Conservation (phyloP, 2,113 vertebrate species). For the Podilymbus podiceps region DNA sequence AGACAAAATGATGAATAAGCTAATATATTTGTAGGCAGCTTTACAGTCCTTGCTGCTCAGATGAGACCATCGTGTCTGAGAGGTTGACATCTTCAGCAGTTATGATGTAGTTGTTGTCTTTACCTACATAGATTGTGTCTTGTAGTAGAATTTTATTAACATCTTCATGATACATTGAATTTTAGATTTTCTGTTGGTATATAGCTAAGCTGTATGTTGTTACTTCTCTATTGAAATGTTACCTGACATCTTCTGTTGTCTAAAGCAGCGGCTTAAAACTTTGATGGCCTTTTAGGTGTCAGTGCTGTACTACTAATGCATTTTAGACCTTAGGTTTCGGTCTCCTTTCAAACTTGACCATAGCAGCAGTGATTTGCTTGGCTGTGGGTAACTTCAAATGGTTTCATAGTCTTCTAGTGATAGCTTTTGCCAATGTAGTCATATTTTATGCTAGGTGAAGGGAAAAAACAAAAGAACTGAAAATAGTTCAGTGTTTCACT, state of each 20-base stretch:
- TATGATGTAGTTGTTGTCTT: fast-evolving
- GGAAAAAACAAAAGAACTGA: background rate
- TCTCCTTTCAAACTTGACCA: background rate
- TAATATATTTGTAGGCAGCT: background rate
- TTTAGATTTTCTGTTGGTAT: background rate
- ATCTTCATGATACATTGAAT: background rate
- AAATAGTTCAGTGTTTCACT: background rate
- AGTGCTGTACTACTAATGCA: background rate
- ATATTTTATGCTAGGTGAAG: background rate
- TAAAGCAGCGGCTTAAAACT: background rate
- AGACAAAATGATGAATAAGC: constrained; percentile 13
- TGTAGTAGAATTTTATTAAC: background rate
- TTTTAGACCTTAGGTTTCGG: background rate
- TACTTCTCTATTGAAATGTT: background rate
- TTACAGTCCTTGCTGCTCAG: constrained; percentile 2
- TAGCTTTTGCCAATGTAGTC: background rate
- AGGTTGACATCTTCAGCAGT: background rate
- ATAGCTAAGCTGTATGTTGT: background rate
- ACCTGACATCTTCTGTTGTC: background rate
- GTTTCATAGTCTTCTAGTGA: background rate
- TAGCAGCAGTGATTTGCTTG: background rate
- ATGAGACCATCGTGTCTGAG: background rate
- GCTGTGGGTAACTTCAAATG: background rate
- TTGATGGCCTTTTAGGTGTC: background rate
- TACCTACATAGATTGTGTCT: background rate